Base-by-base conservation (phyloP, 2,113 vertebrate genomes). In the Rhipidura dahli region DNA sequence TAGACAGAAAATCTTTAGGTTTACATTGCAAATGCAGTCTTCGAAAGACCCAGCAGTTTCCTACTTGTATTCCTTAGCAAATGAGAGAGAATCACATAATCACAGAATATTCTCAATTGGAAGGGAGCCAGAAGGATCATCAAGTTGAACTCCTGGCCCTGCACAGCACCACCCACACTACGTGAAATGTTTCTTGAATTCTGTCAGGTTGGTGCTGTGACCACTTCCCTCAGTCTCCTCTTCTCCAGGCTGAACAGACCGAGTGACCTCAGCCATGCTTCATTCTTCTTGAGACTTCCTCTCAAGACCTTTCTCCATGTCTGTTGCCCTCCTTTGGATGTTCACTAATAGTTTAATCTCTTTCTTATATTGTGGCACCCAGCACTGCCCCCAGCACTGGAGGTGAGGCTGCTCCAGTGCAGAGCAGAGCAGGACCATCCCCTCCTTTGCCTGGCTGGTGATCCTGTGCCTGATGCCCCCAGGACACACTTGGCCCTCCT, bases 401-500 rank as follows among this genome's bases (percentile, higher is more conserved):
- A 28, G 14, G 12, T 18, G 45, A 44, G 33, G 37, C 45, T 0
- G 0, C 12, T 17, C 18, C 33, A 77, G 27, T 0, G 3, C 22
- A 78, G 37, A 45, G 22, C 23, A 78, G 39, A 45, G 39, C 1
- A 0, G 45, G 23, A 69, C 39, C 69, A 28, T 69, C 15, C 33
- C 12, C 45, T 69, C 23, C 33, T 15, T 45, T 75, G 18, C 28
- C 53, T 0, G 0, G 28, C 45, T 51, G 37, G 16, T 0, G 0
- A 28, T 69, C 63, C 18, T 78, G 33, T 27, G 2, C 27, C 45
- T 51, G 64, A 28, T 68, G 28, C 1, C 20, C 11, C 45, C 47
- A 69, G 63, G 45, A 45, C 23, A 45, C 0, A 0, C 0, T 0
- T n/a, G 28, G 4, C 33, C 22, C 14, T 44, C 39, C 54, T 60